phyloP scores from a whole-genome alignment of 1,140 invertebrate genomes.

The Stegodyphus mimosarum region DNA sequence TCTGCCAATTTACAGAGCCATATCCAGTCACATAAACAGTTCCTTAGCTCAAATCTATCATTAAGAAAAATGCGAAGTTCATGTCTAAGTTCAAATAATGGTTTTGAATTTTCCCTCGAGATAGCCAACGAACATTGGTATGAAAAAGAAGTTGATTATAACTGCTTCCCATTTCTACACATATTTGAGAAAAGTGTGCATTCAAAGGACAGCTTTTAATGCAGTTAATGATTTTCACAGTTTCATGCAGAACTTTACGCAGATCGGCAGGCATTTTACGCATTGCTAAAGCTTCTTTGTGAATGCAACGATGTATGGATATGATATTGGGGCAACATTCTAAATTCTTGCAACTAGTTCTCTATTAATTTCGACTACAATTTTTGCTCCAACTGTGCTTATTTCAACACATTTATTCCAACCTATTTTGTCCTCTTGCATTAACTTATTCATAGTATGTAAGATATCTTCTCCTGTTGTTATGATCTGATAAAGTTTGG shows the following conservation, averaged over 20 bases:
- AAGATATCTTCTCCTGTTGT: no score
- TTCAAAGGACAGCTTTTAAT: neutral
- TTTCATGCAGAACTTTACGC: neutral
- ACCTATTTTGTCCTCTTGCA: no score
- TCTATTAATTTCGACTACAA: no score
- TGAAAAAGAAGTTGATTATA: neutral
- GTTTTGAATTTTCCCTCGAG: neutral
- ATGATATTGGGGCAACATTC: no score
- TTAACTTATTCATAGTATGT: no score
- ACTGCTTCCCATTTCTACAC: neutral
- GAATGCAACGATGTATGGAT: no score
- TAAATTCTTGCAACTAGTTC: no score
- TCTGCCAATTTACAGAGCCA: neutral
- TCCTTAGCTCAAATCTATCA: neutral
- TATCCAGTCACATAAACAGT: conserved; percentile 7
- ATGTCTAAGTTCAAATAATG: neutral
- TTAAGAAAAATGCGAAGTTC: neutral
- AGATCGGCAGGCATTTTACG: no score
- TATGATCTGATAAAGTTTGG: no score
- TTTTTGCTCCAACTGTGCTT: no score
- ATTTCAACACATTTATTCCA: no score
- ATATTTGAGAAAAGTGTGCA: neutral
- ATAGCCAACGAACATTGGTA: neutral
- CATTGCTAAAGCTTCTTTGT: no score
- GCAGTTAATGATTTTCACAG: neutral